Evolutionary conservation across 2,113 vertebrate species (phyloP).

Genomic region (Zingel zingel): DNA sequence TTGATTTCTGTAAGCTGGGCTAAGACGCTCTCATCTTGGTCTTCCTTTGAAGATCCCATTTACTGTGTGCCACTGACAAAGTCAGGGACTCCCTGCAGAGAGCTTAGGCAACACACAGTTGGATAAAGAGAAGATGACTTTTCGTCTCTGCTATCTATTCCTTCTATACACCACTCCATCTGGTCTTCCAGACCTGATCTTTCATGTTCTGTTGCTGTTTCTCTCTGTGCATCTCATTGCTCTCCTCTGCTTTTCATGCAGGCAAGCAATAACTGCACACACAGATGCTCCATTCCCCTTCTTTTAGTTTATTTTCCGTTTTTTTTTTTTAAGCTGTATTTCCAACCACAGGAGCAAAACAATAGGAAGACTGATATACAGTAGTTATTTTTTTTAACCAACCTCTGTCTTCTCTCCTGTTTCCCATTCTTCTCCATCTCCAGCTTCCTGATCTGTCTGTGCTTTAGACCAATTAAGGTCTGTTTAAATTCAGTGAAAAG

Average conservation of each 20-base stretch:
- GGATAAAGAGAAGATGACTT: conserved; percentile 49
- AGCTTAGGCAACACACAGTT: conserved; percentile 44
- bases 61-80: conserved; percentile 25
- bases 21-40: conserved; percentile 58
- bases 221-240: background rate
- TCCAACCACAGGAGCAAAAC: background rate
- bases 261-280: background rate
- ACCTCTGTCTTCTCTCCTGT: background rate
- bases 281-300: background rate
- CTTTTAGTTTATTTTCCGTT: background rate
- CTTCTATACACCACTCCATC: conserved; percentile 11
- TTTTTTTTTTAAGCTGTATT: background rate
- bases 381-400: conserved; percentile 5
- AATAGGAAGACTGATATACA: background rate
- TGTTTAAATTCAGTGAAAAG: background rate
- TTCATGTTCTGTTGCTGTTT: conserved; percentile 22
- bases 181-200: conserved; percentile 24
- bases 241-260: conserved; percentile 13
- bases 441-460: background rate
- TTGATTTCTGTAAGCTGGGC: conserved; percentile 65
- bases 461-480: background rate
- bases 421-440: conserved; percentile 3
- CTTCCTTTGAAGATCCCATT: conserved; percentile 75
- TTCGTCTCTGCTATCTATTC: conserved; percentile 30
- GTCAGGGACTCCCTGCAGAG: conserved; percentile 54